Conservation (phyloP, 2,113 vertebrate species). For the Nasalis larvatus region DNA sequence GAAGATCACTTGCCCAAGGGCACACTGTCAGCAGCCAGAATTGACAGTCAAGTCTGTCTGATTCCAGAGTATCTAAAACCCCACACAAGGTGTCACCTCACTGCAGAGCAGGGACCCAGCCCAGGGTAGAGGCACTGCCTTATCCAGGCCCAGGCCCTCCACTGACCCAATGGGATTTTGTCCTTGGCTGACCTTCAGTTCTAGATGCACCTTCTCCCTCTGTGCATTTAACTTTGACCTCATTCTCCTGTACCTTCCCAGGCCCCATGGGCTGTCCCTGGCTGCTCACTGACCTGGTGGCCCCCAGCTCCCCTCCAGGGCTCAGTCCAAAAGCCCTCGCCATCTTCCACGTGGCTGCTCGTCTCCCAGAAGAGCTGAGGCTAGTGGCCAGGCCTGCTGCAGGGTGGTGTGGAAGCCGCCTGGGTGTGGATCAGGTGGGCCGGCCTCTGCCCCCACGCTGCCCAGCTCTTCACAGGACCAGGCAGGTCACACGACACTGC, state of each 20-base stretch:
- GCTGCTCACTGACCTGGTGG: background rate
- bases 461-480: background rate
- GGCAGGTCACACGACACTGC: rapidly evolving
- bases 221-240: background rate
- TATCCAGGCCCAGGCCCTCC: background rate
- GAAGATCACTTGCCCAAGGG: background rate
- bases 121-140: background rate
- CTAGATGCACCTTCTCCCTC: background rate
- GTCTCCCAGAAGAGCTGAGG: background rate
- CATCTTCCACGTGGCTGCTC: background rate
- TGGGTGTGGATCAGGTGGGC: background rate
- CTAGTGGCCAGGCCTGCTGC: background rate
- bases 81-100: background rate
- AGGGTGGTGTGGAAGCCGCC: background rate
- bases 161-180: background rate
- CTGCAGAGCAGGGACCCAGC: background rate
- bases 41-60: background rate
- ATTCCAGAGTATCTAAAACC: background rate
- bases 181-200: background rate
- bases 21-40: background rate
- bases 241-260: background rate
- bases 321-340: background rate
- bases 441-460: background rate
- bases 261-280: background rate
- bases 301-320: background rate